These are phyloP conservation scores for Brassicogethes aeneus DNA, from an alignment of 2,888 invertebrate species.

Conservation along the genomic window DNA sequence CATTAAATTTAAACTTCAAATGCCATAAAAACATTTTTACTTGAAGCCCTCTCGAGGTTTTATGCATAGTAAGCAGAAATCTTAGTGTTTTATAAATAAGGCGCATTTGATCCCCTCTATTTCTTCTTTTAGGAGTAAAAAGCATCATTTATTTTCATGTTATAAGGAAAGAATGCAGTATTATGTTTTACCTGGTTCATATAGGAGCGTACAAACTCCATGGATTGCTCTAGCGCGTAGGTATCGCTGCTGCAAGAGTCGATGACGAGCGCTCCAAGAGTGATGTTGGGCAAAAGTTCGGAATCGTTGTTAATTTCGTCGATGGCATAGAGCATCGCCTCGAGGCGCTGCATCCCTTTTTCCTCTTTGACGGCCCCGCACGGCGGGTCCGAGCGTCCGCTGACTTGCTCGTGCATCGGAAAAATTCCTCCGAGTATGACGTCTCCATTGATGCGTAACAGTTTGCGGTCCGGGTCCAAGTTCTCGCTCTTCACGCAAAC, in stretches of 20 bases:
- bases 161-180: too few relatives aligned
- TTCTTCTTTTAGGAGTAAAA: too few relatives aligned
- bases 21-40: too few relatives aligned
- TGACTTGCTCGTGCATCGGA: slow-evolving; percentile 56
- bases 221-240: slow-evolving; percentile 58
- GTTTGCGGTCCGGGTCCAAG: slow-evolving; percentile 24
- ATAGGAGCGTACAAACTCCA: slow-evolving; percentile 55
- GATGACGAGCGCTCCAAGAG: slow-evolving; percentile 50
- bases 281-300: slow-evolving; percentile 51
- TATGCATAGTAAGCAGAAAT: too few relatives aligned
- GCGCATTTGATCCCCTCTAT: too few relatives aligned
- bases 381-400: slow-evolving; percentile 35
- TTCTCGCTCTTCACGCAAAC: slow-evolving; percentile 12
- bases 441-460: slow-evolving; percentile 47
- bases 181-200: slow-evolving; percentile 45
- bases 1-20: too few relatives aligned
- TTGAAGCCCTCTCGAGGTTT: too few relatives aligned
- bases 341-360: slow-evolving; percentile 60
- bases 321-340: slow-evolving; percentile 59
- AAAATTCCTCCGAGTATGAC: slow-evolving; percentile 60
- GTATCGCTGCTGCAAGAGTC: slow-evolving; percentile 59
- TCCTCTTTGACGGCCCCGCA: slow-evolving; percentile 54
- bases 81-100: too few relatives aligned
- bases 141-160: too few relatives aligned
- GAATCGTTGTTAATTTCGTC: slow-evolving; percentile 54